Percentiles rank a stretch among this genome's conserved stretches.
Conservation (phyloP, 1,140 invertebrate genomes). For the Glossosoma conforme region DNA sequence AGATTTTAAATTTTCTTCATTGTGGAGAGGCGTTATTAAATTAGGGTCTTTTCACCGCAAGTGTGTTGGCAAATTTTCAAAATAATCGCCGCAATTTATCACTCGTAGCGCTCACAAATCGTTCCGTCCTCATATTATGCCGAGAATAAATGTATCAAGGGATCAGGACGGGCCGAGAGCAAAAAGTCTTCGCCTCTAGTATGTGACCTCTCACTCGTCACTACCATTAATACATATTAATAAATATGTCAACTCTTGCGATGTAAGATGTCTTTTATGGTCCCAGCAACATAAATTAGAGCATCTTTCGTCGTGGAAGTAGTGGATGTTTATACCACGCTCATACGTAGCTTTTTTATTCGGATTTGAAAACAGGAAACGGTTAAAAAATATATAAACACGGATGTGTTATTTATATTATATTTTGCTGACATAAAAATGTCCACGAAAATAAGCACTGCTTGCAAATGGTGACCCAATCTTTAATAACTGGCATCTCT, state of each 20-base stretch:
- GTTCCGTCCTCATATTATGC: background rate
- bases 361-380: background rate
- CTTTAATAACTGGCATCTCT: too few relatives aligned
- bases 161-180: background rate
- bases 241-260: constrained; percentile 16
- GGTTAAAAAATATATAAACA: too few relatives aligned
- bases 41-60: background rate
- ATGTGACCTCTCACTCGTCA: constrained; percentile 12
- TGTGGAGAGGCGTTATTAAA: background rate
- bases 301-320: constrained; percentile 6
- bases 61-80: background rate
- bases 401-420: too few relatives aligned
- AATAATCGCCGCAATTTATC: too few relatives aligned
- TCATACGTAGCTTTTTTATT: background rate
- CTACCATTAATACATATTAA: constrained; percentile 22
- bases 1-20: background rate
- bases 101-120: too few relatives aligned
- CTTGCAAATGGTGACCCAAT: too few relatives aligned
- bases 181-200: too few relatives aligned
- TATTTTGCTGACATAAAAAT: too few relatives aligned
- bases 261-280: background rate
- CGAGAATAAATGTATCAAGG: background rate
- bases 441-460: too few relatives aligned
- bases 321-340: background rate
- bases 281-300: background rate